Conservation (phyloP, 2,797 vertebrate genomes). For the Periparus ater region DNA sequence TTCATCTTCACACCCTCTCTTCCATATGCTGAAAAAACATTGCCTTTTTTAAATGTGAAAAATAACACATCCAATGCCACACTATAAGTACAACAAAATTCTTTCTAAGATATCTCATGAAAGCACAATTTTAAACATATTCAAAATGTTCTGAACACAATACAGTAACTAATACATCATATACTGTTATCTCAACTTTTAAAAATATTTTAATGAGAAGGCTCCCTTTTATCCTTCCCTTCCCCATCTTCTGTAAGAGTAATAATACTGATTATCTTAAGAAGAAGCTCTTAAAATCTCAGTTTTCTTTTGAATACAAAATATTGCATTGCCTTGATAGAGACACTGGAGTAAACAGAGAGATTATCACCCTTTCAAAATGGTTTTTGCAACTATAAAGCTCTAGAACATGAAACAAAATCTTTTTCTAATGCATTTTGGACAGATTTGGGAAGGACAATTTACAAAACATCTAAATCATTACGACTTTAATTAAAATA, state of each 20-base stretch:
- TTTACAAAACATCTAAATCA: not conserved
- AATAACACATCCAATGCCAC: constrained; percentile 57
- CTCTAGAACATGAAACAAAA: not conserved
- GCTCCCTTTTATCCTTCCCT: not conserved
- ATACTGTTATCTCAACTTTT: constrained; percentile 18
- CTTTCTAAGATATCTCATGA: constrained; percentile 21
- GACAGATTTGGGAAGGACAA: not conserved
- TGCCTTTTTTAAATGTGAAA: constrained; percentile 74
- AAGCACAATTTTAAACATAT: constrained; percentile 3
- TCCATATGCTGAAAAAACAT: constrained; percentile 88
- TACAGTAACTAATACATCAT: not conserved
- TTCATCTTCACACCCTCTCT: constrained; percentile 98
- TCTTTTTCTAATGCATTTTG: not conserved
- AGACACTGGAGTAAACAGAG: not conserved
- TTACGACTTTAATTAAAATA: not conserved
- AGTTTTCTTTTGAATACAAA: not conserved
- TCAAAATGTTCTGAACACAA: not conserved
- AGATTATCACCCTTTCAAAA: not conserved
- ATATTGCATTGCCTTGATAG: not conserved
- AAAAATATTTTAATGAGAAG: not conserved
- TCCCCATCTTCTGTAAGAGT: not conserved
- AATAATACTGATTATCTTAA: not conserved
- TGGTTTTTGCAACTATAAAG: not conserved
- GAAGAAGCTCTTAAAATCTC: not conserved
- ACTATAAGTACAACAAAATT: constrained; percentile 61